These are phyloP conservation scores for Miniopterus natalensis DNA, from an alignment of 2,113 vertebrate species.

Conservation along the genomic window DNA sequence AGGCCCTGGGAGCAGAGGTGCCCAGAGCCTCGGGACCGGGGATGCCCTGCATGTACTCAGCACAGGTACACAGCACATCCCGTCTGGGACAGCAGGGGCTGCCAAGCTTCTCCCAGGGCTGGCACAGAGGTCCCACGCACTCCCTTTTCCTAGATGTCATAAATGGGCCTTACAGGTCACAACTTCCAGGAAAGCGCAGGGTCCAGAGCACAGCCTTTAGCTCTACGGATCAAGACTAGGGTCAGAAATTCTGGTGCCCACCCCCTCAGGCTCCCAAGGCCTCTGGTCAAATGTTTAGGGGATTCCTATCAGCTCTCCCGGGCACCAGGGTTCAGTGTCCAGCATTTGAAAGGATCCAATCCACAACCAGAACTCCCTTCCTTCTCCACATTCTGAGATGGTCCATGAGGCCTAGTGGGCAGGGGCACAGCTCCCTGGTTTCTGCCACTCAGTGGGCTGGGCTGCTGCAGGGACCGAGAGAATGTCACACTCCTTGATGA, in stretches of 20 bases:
- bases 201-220: neutral
- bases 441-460: neutral
- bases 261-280: conserved; percentile 58
- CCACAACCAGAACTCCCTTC: conserved; percentile 6
- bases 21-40: accelerated
- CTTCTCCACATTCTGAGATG: conserved; percentile 46
- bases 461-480: too few relatives aligned
- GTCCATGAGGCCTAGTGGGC: neutral
- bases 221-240: neutral
- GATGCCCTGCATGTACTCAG: accelerated
- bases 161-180: too few relatives aligned
- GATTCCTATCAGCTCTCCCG: conserved; percentile 75
- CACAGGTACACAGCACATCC: neutral
- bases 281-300: conserved; percentile 72
- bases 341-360: neutral
- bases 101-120: neutral
- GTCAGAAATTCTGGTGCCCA: too few relatives aligned
- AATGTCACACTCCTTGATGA: accelerated
- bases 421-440: neutral
- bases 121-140: too few relatives aligned
- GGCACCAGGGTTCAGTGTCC: conserved; percentile 57
- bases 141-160: neutral
- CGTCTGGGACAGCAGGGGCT: neutral
- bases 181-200: accelerated
- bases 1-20: neutral